Conservation (phyloP, 2,113 vertebrate species). For the Hyperoodon ampullatus region DNA sequence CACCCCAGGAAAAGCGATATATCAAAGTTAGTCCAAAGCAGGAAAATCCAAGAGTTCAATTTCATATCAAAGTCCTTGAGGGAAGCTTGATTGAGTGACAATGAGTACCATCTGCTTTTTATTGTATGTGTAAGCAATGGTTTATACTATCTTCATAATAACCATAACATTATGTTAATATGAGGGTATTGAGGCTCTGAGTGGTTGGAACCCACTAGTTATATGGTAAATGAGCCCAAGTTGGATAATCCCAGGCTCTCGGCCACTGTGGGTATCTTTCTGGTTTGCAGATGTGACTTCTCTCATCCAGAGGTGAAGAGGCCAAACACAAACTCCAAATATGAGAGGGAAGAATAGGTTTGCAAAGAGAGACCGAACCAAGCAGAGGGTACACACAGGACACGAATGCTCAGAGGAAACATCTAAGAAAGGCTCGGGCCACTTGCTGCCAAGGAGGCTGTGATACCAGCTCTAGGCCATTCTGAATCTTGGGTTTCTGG, state of each 20-base stretch:
- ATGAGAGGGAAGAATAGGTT: rapidly evolving
- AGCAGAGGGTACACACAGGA: rapidly evolving
- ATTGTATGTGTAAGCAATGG: neutral
- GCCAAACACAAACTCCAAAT: too few species aligned
- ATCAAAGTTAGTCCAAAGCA: neutral
- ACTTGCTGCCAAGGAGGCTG: too few species aligned
- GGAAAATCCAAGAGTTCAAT: neutral
- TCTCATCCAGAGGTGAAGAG: neutral
- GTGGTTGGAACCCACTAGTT: neutral
- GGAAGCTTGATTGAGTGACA: neutral
- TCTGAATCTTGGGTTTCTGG: rapidly evolving
- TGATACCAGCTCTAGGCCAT: rapidly evolving
- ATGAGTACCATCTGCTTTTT: neutral
- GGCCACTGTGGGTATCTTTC: neutral
- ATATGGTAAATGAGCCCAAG: neutral
- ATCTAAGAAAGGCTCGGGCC: rapidly evolving
- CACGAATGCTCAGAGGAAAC: rapidly evolving
- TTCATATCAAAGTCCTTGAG: neutral
- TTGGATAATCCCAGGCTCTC: neutral
- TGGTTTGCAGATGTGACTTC: neutral
- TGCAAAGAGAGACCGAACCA: neutral
- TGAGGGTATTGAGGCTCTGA: neutral
- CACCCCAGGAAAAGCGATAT: too few species aligned
- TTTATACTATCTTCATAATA: neutral
- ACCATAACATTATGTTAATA: neutral